These are phyloP conservation scores for Ochropleura leucogaster DNA, from an alignment of 2,888 invertebrate genomes.

Conservation along the genomic window DNA sequence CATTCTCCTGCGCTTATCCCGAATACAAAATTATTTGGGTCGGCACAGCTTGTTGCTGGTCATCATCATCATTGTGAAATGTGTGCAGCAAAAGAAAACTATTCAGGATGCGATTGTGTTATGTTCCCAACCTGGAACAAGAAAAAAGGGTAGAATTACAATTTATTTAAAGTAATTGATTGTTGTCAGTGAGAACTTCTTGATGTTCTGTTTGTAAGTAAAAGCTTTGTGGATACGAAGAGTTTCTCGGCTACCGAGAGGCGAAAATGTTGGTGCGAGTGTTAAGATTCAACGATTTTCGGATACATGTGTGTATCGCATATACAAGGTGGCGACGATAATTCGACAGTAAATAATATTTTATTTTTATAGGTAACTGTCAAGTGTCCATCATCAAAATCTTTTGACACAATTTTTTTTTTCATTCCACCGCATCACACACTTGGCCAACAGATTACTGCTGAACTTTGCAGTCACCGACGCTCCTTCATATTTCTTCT, in stretches of 20 bases:
- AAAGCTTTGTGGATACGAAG: background rate
- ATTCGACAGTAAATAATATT: too few species aligned
- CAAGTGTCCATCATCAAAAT: too few species aligned
- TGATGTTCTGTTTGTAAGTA: background rate
- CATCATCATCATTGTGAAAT: constrained; percentile 15
- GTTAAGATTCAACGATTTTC: background rate
- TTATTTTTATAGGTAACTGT: too few species aligned
- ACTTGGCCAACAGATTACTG: too few species aligned
- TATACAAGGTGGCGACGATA: background rate
- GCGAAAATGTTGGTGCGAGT: background rate
- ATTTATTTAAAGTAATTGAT: background rate
- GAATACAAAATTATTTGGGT: too few species aligned
- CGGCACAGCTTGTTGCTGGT: too few species aligned
- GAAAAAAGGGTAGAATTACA: background rate
- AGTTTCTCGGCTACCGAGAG: background rate
- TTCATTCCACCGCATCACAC: too few species aligned
- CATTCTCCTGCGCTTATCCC: background rate
- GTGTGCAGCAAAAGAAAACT: constrained; percentile 21
- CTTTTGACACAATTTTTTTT: too few species aligned
- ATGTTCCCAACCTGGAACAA: background rate
- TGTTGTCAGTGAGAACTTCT: background rate
- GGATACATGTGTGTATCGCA: background rate
- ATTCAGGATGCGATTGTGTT: constrained; percentile 55
- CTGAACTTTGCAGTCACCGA: too few species aligned
- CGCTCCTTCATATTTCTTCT: too few species aligned